Conservation (phyloP, 2,113 vertebrate species). For the Urocynchramus pylzowi region DNA sequence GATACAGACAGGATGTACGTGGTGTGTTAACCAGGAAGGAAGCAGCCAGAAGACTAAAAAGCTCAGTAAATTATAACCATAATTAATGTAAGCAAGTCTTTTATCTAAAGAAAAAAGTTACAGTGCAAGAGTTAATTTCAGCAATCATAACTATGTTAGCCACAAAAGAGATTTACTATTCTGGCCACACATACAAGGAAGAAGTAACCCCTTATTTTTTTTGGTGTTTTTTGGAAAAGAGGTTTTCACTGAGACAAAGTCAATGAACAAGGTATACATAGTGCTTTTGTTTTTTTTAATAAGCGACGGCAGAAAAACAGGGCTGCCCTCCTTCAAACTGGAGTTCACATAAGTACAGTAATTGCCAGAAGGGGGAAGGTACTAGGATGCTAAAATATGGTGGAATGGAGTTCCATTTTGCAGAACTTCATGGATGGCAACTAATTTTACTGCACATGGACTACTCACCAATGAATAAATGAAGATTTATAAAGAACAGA, state of each 20-base stretch:
- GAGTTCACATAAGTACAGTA: neutral
- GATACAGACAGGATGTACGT: neutral
- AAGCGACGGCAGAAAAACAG: neutral
- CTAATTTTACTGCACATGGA: neutral
- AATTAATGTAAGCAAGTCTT: neutral
- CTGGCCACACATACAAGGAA: neutral
- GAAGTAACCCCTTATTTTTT: rapidly evolving
- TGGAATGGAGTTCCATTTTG: neutral
- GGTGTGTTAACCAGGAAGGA: neutral
- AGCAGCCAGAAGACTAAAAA: neutral
- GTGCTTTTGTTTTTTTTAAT: neutral
- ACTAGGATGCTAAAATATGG: neutral
- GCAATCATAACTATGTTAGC: neutral
- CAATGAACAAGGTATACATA: neutral
- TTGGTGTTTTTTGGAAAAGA: neutral
- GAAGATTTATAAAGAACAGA: neutral
- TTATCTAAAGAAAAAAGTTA: neutral
- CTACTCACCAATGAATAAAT: neutral
- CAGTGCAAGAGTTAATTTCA: neutral
- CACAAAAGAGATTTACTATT: neutral
- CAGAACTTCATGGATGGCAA: neutral
- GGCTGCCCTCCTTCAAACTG: neutral
- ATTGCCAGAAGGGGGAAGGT: neutral
- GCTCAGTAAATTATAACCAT: neutral
- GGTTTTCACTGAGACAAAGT: neutral